Evolutionary conservation across 2,113 vertebrate genomes (phyloP), one percentile per base, ranked within the genome.

Genomic region (Terrapene triunguis): DNA sequence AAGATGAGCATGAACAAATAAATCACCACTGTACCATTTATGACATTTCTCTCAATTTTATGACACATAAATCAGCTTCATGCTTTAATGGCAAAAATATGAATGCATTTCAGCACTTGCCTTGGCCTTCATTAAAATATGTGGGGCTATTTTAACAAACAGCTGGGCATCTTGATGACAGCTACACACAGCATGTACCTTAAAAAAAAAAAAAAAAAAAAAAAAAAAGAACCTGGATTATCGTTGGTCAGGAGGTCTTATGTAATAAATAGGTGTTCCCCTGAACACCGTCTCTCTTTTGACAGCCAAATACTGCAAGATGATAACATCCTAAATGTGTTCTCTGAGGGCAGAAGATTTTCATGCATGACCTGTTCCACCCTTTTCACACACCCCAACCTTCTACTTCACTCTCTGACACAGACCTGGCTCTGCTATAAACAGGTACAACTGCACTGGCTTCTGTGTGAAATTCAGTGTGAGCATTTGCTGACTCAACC

Each of bases 1-100:
- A 94, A 92, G 85, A 87, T 96, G 0, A 0, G 24, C 81, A 25
- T 79, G 50, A 94, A 51, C 97, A 96, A 97, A 96, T 88, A 94
- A 85, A 93, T 87, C 42, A 47, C 38, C 2, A 24, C 22, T 47
- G 74, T 12, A 7, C 85, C 89, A 88, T 88, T 96, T 95, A 88
- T 89, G 90, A 93, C 44, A 82, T 55, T 82, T 57, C 44, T 48
- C 27, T 80, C 65, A 54, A 42, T 32, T 2, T 38, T 87, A 35
- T 8, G 44, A 44, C 16, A 74, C 1, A 17, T 55, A 84, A 89
- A 86, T 84, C 21, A 84, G 38, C 1, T 82, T 29, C 38, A 5
- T 17, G 7, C 27, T 94, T 96, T 85, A 93, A 54, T 85, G 44
- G 22, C 50, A 95, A 57, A 94, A 96, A 78, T 59, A 84, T 29